These are phyloP conservation scores for Mechanitis mazaeus DNA, from an alignment of 2,888 invertebrate genomes.

Conservation along the genomic window DNA sequence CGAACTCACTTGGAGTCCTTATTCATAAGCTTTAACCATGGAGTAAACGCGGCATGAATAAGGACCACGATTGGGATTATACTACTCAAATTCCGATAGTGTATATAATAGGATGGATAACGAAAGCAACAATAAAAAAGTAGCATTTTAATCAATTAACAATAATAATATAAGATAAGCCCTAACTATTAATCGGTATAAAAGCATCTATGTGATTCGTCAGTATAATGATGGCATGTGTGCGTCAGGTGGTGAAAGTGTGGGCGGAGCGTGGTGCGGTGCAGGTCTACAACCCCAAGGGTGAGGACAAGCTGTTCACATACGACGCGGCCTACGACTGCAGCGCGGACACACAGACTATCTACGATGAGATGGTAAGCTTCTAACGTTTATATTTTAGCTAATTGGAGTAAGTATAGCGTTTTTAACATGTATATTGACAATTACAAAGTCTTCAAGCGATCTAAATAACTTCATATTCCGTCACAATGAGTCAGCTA, in stretches of 20 bases:
- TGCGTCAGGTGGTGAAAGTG: slow-evolving; percentile 84
- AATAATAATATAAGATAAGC: too few species aligned
- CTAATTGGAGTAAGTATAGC: not conserved
- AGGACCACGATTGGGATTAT: too few species aligned
- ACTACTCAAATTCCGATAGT: too few species aligned
- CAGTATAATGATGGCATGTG: not conserved
- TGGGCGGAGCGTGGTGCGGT: slow-evolving; percentile 91
- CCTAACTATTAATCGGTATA: not conserved
- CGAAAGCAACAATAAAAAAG: too few species aligned
- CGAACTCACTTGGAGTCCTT: too few species aligned
- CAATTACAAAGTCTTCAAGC: too few species aligned
- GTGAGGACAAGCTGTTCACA: slow-evolving; percentile 94
- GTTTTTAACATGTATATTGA: not conserved
- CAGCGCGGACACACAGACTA: slow-evolving; percentile 90
- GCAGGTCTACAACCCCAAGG: slow-evolving; percentile 91
- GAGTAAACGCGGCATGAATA: too few species aligned
- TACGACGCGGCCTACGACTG: slow-evolving; percentile 98
- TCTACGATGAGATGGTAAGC: slow-evolving; percentile 94
- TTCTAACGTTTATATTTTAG: not conserved
- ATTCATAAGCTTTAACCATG: too few species aligned
- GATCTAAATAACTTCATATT: too few species aligned
- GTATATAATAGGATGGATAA: too few species aligned
- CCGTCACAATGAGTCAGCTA: too few species aligned
- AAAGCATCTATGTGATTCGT: not conserved
- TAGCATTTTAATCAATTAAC: too few species aligned